Base-by-base conservation (phyloP, 2,113 vertebrate genomes). In the Lates calcarifer region DNA sequence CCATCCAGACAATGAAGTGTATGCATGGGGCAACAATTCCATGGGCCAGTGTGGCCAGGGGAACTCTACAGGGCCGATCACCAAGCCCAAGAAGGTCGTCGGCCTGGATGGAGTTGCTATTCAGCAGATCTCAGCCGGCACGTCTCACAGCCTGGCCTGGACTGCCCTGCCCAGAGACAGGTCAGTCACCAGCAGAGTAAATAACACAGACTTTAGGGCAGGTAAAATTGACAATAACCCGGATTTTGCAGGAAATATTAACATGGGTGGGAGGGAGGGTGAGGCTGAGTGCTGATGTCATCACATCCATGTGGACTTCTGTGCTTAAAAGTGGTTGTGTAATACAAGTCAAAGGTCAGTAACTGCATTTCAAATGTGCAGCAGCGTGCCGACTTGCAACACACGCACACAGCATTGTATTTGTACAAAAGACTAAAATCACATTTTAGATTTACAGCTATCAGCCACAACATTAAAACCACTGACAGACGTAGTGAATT, bases 21-120 rank as follows among this genome's bases (percentile, higher is more conserved):
- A 99, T 64, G 98, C 98, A 0, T 99, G 98, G 98, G 98, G 98
- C 41, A 99, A 99, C 93, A 99, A 99, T 91, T 99, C 98, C 55
- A 99, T 99, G 98, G 98, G 98, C 0, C 98, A 99, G 64, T 99
- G 98, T 82, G 98, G 98, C 18, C 98, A 99, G 92, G 98, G 98
- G 12, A 98, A 99, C 89, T 98, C 98, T 51, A 99, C 98, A 0
- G 98, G 98, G 26, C 98, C 98, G 14, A 97, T 99, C 93, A 99
- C 98, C 72, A 99, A 99, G 87, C 98, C 98, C 74, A 99, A 98
- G 95, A 99, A 99, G 94, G 98, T 98, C 1, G 97, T 97, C 20
- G 96, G 97, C 75, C 93, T 99, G 92, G 98, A 99, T 55, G 98
- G 98, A 65, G 96, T 99, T 45, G 96, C 97, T 35, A 96, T 99